These are phyloP conservation scores for Thecocarcelia acutangulata DNA, from an alignment of 2,888 invertebrate species.

Conservation along the genomic window DNA sequence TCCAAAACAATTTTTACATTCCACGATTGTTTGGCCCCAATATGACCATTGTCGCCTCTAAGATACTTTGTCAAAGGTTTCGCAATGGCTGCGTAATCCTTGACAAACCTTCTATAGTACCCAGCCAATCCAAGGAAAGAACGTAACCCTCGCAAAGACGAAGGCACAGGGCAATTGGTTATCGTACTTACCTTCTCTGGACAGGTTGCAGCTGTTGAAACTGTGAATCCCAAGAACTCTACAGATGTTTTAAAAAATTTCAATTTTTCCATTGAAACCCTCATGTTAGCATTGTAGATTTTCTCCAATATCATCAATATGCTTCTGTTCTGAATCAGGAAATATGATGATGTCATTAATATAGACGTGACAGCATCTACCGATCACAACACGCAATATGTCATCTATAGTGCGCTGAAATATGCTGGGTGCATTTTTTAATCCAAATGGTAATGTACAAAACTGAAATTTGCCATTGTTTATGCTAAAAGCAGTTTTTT, in stretches of 20 bases:
- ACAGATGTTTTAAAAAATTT: constrained; percentile 73
- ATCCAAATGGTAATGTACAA: constrained; percentile 28
- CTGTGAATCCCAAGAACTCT: constrained; percentile 75
- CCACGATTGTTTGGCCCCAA: constrained; percentile 9
- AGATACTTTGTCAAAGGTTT: too few species aligned
- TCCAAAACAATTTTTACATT: constrained; percentile 23
- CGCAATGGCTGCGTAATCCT: too few species aligned
- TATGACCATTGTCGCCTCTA: too few species aligned
- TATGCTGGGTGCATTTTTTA: constrained; percentile 24
- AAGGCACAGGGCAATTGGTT: constrained; percentile 38
- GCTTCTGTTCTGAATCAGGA: too few species aligned
- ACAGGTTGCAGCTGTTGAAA: constrained; percentile 68
- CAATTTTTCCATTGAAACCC: constrained; percentile 54
- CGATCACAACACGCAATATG: constrained; percentile 47
- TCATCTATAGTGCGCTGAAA: constrained; percentile 48
- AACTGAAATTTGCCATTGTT: constrained; percentile 39
- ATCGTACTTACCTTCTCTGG: constrained; percentile 31
- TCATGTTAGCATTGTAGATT: constrained; percentile 37
- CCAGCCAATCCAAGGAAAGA: too few species aligned
- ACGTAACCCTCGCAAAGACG: too few species aligned
- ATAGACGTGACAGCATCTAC: constrained; percentile 41
- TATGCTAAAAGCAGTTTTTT: constrained; percentile 51
- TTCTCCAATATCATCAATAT: constrained; percentile 41
- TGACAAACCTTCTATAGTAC: too few species aligned
- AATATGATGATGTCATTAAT: too few species aligned